Conservation (phyloP, 2,888 invertebrate species). For the Agriotes lineatus region DNA sequence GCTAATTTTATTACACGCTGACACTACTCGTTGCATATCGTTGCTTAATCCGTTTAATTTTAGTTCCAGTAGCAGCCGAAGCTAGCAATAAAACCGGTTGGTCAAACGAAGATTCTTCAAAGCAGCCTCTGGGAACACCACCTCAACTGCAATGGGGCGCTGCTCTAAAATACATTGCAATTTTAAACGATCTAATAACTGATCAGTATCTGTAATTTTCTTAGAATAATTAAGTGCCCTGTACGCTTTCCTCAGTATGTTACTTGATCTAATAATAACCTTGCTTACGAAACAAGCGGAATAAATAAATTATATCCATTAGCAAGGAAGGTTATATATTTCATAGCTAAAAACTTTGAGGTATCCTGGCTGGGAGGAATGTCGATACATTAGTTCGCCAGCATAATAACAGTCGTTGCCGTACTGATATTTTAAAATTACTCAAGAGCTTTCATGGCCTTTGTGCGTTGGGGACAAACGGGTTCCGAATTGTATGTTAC, state of each 20-base stretch:
- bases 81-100: slow-evolving; percentile 39
- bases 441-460: no score
- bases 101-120: slow-evolving; percentile 15
- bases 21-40: slow-evolving; percentile 35
- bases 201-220: slow-evolving; percentile 40
- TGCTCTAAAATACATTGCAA: slow-evolving; percentile 18
- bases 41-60: slow-evolving; percentile 40
- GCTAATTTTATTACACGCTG: slow-evolving; percentile 33
- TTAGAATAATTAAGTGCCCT: slow-evolving; percentile 36
- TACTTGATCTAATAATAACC: slow-evolving; percentile 39
- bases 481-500: no score
- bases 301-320: slow-evolving; percentile 39
- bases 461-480: no score
- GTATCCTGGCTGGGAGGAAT: no score
- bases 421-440: slow-evolving; percentile 15
- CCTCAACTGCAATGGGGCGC: slow-evolving; percentile 23
- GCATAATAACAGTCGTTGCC: slow-evolving; percentile 10
- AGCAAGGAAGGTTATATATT: slow-evolving; percentile 27
- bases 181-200: slow-evolving; percentile 35
- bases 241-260: slow-evolving; percentile 33
- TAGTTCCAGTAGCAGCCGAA: slow-evolving; percentile 40
- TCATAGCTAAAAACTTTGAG: slow-evolving; percentile 15
- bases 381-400: slow-evolving; percentile 22
- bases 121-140: background rate
- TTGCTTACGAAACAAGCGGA: slow-evolving; percentile 31